Base-by-base conservation (phyloP, 2,797 vertebrate species). In the Danio tinwini region DNA sequence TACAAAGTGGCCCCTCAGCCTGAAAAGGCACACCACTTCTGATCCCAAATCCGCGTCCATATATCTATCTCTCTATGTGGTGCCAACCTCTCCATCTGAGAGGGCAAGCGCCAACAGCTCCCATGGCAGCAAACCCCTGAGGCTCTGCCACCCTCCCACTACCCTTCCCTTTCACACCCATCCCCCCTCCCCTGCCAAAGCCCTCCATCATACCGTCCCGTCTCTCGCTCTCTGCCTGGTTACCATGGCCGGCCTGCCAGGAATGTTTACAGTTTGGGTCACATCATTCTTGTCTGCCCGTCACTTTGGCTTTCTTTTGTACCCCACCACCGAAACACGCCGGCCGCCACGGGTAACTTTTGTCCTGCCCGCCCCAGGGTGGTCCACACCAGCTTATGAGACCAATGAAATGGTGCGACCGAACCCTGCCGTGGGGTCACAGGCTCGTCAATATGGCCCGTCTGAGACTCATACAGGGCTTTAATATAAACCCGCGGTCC, bases 191-290 rank as follows among this genome's bases (percentile, higher is more conserved):
- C 61, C 19, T 1, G 17, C 39, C 9, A n/a, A 39, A 70, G 47
- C 64, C 67, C 74, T 74, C 29, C 55, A 78, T 71, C 76, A 76
- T 50, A 49, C 64, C 47, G 37, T 67, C 64, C 65, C 50, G 44
- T 67, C 82, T 70, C 64, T 59, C 64, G 56, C 14, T 65, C 58
- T 42, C 42, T 39, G 52, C 55, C 67, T 52, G 65, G 80, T 83
- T 71, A 81, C 80, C 77, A 78, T 52, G 13, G 80, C 49, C n/a
- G 44, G 59, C 53, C 59, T 84, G 88, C 91, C 61, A 77, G 92
- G 93, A 93, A 94, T 95, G 94, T 92, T 94, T 93, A 92, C 92
- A 91, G 92, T 92, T 90, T 92, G 91, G 90, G 82, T 91, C 92
- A 92, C 82, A 88, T 82, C 81, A 79, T 81, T 73, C 74, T 58